Evolutionary conservation across 2,888 invertebrate genomes (phyloP).

Genomic region (Drosophila sordidula): DNA sequence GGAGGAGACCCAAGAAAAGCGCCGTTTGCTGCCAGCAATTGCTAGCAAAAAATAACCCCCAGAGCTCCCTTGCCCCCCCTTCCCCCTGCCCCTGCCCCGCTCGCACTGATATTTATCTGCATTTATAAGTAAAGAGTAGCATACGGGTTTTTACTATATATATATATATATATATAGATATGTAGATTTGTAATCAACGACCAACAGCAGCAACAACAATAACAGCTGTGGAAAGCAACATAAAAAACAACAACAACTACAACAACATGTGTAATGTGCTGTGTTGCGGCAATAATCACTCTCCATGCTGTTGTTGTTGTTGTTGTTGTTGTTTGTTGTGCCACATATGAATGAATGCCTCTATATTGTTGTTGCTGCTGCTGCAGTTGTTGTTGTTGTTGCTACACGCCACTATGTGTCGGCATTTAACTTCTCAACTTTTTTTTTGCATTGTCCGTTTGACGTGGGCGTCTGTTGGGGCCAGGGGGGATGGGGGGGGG

Average conservation of each 20-base stretch:
- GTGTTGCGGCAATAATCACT: conserved; percentile 80
- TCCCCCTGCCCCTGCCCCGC: neutral
- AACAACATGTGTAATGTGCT: conserved; percentile 76
- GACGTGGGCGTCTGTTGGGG: conserved; percentile 46
- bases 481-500: conserved; percentile 1
- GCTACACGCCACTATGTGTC: conserved; percentile 75
- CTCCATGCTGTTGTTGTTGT: conserved; percentile 34
- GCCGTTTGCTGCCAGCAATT: conserved; percentile 27
- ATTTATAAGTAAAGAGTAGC: conserved; percentile 59
- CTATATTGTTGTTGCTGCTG: conserved; percentile 43
- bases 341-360: conserved; percentile 80
- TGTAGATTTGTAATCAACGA: conserved; percentile 75
- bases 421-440: conserved; percentile 82
- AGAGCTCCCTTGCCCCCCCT: neutral
- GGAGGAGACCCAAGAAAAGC: conserved; percentile 23
- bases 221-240: conserved; percentile 64
- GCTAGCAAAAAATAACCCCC: conserved; percentile 6
- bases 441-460: conserved; percentile 66
- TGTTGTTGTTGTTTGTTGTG: conserved; percentile 56
- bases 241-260: conserved; percentile 33
- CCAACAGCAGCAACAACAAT: conserved; percentile 17
- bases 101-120: conserved; percentile 71
- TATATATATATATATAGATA: conserved; percentile 20
- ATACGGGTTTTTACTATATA: conserved; percentile 55
- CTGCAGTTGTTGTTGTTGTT: conserved; percentile 44